phyloP scores from a whole-genome alignment of 2,797 vertebrate species.

The Micromesistius poutassou region DNA sequence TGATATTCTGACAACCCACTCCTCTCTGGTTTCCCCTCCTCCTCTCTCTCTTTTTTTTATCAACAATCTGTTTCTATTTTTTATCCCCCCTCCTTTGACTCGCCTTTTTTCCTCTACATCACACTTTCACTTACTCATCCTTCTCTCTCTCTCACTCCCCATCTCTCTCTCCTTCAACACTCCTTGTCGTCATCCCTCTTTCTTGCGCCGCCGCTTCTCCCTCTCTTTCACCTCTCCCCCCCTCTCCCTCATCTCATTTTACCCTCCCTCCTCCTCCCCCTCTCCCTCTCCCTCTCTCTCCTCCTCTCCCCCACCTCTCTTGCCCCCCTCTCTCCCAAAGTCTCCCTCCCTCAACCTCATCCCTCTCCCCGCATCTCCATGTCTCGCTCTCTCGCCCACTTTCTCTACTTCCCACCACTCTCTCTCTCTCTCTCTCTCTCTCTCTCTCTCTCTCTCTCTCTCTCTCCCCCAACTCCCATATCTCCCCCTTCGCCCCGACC shows the following conservation, averaged over 20 bases:
- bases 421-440: constrained; percentile 29
- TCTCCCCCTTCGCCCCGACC: not conserved
- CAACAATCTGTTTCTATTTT: not conserved
- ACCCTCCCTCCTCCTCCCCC: not conserved
- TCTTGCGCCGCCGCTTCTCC: not conserved
- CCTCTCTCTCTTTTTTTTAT: not conserved
- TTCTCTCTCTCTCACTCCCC: not conserved
- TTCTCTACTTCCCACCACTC: constrained; percentile 46
- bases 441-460: constrained; percentile 49
- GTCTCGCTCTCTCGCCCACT: constrained; percentile 15
- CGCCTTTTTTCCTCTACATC: not conserved
- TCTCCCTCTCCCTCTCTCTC: constrained; percentile 6
- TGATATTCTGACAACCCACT: not conserved
- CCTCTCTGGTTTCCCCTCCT: not conserved
- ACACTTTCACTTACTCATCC: not conserved
- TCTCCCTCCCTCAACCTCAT: not conserved
- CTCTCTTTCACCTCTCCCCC: not conserved
- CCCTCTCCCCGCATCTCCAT: not conserved
- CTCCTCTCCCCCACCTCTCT: not conserved
- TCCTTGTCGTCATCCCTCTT: not conserved
- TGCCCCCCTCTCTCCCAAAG: not conserved
- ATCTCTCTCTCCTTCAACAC: not conserved
- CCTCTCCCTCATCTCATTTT: not conserved
- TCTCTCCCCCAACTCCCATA: constrained; percentile 6
- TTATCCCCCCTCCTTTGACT: not conserved